Conservation (phyloP, 2,113 vertebrate species). For the Neopipo cinnamomea region DNA sequence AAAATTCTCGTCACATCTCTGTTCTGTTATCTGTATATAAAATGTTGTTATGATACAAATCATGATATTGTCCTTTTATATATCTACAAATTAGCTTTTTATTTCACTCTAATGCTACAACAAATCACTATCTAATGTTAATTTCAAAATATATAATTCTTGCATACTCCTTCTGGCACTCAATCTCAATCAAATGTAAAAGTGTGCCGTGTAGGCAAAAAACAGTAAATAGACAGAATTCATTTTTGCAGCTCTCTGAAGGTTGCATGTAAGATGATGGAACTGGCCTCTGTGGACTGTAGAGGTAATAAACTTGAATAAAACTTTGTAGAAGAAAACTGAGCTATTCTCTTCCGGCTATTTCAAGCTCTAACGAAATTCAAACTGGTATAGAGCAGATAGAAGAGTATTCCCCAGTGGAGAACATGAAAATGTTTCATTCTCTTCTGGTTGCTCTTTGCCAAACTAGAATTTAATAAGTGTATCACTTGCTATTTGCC, state of each 20-base stretch:
- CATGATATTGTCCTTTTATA: not conserved
- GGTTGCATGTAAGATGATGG: not conserved
- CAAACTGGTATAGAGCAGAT: not conserved
- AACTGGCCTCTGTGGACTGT: not conserved
- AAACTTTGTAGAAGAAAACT: not conserved
- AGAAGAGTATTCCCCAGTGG: not conserved
- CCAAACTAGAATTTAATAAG: not conserved
- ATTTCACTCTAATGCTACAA: not conserved
- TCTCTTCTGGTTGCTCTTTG: not conserved
- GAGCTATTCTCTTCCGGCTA: not conserved
- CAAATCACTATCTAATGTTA: not conserved
- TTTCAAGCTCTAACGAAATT: not conserved
- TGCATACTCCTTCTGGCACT: not conserved
- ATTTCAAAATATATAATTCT: not conserved
- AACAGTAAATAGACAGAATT: not conserved
- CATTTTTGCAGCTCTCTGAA: not conserved
- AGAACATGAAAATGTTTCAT: not conserved
- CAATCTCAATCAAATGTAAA: not conserved
- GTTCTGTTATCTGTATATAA: not conserved
- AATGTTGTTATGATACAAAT: not conserved
- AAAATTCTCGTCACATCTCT: not conserved
- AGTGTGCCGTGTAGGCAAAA: not conserved
- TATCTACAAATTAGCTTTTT: not conserved
- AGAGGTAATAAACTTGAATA: not conserved
- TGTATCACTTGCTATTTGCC: not conserved